Evolutionary conservation across 1,140 invertebrate species (phyloP).

Genomic region (Caenorhabditis elegans): DNA sequence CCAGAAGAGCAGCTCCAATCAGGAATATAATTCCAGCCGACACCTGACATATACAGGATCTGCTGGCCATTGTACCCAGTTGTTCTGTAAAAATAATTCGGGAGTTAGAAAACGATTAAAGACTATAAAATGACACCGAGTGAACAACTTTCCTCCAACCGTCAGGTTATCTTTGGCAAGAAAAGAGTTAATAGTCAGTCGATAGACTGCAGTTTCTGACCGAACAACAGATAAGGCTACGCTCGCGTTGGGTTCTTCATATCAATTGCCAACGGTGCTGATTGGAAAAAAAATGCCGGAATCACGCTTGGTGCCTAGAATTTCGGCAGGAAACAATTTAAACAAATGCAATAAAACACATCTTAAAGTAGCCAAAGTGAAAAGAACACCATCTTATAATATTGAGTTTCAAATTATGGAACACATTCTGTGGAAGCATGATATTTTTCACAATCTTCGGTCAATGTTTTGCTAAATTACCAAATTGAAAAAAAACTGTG

Average conservation of each 20-base stretch:
- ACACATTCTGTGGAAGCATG: no score
- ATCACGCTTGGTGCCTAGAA: background rate
- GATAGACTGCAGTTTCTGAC: constrained; percentile 21
- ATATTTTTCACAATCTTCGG: no score
- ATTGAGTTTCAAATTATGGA: no score
- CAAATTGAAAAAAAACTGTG: no score
- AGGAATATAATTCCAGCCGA: constrained; percentile 19
- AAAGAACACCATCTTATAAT: no score
- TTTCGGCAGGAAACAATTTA: no score
- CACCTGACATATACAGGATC: background rate
- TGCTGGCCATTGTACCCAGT: background rate
- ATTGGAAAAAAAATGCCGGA: constrained; percentile 7
- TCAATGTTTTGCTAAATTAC: no score
- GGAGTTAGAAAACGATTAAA: background rate
- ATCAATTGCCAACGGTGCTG: constrained; percentile 26
- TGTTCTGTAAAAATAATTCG: background rate
- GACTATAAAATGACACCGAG: no score
- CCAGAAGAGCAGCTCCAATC: constrained; percentile 16
- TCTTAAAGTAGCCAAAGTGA: no score
- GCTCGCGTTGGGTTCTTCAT: background rate
- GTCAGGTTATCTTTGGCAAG: background rate
- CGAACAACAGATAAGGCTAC: constrained; percentile 24
- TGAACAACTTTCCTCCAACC: background rate
- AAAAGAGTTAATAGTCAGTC: constrained; percentile 5
- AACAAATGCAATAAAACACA: no score